Base-by-base conservation (phyloP, 2,113 vertebrate species). In the Lepisosteus osseus region DNA sequence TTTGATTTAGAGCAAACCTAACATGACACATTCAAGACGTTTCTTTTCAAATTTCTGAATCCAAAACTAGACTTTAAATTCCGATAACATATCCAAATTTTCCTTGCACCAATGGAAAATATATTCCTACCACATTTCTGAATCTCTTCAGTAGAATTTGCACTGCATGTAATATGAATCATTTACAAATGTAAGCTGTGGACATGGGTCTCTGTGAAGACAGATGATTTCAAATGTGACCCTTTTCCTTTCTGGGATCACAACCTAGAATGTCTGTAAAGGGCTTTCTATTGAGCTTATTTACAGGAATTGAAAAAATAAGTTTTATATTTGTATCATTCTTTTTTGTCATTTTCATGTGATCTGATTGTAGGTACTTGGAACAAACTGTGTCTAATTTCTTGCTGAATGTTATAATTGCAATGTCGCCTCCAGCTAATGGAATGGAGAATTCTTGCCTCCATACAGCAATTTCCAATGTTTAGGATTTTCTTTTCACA, bases 301-400 rank as follows among this genome's bases (percentile, higher is more conserved):
- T 78, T 74, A 62, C 45, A n/a, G 15, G 41, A 56, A 69, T 72
- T 84, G 82, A 77, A 86, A 79, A 0, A 7, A 84, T 79, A 85
- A 65, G 72, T 79, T 77, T 72, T 68, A 69, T 78, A 80, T 78
- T 67, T 67, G 78, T 71, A 64, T 61, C 41, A 78, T 84, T 85
- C 75, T 62, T 13, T 73, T 82, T 83, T 89, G 86, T 89, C 88
- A 91, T 89, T 91, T 91, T 84, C 86, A 89, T 91, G 87, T 91
- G 90, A 92, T 93, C 87, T 89, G 85, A 90, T 88, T 91, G 92
- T 94, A 92, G 88, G 87, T 94, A 92, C 94, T 90, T 91, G 86
- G 83, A 92, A 91, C 88, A 94, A 94, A 91, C 90, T 92, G 88
- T 90, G 85, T 87, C 86, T 92, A 93, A 93, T 94, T 91, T 93